Evolutionary conservation across 2,888 invertebrate species (phyloP).

Genomic region (Plagiodera versicolora): DNA sequence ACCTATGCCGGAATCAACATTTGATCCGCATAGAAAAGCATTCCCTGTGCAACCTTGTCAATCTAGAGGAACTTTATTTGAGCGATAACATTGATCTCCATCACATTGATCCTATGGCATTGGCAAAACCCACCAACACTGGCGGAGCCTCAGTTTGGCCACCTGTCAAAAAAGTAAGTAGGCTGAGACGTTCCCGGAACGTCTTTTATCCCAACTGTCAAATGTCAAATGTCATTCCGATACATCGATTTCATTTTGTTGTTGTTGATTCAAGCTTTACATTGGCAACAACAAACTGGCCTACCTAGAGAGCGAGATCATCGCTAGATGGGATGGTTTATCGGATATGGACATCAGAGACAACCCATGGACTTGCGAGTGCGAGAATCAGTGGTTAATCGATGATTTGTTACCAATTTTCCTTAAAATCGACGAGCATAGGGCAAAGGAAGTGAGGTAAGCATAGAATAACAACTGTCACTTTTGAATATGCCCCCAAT

Average conservation of each 20-base stretch:
- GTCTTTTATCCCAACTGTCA: no score
- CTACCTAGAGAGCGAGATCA: constrained; percentile 65
- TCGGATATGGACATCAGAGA: constrained; percentile 66
- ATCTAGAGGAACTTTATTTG: constrained; percentile 62
- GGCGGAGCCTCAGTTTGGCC: constrained; percentile 69
- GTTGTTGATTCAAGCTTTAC: constrained; percentile 59
- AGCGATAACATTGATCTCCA: constrained; percentile 65
- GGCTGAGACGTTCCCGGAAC: neutral
- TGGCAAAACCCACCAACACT: constrained; percentile 61
- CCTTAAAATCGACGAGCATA: constrained; percentile 52
- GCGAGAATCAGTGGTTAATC: constrained; percentile 77
- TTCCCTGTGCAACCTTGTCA: constrained; percentile 61
- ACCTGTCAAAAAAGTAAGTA: constrained; percentile 60
- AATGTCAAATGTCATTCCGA: constrained; percentile 27
- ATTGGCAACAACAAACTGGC: constrained; percentile 72
- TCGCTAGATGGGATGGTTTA: constrained; percentile 72
- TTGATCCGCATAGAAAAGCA: constrained; percentile 61
- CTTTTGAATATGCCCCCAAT: no score
- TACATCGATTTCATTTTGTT: constrained; percentile 22
- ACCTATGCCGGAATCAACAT: constrained; percentile 68
- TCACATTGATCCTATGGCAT: constrained; percentile 56
- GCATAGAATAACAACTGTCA: constrained; percentile 23
- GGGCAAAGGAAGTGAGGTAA: constrained; percentile 58
- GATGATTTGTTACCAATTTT: constrained; percentile 63
- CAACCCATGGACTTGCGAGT: constrained; percentile 81